Percentiles rank a stretch among this genome's conserved stretches.
Evolutionary conservation across 2,888 invertebrate genomes (phyloP).

Genomic region (Oxyscelio sp.): DNA sequence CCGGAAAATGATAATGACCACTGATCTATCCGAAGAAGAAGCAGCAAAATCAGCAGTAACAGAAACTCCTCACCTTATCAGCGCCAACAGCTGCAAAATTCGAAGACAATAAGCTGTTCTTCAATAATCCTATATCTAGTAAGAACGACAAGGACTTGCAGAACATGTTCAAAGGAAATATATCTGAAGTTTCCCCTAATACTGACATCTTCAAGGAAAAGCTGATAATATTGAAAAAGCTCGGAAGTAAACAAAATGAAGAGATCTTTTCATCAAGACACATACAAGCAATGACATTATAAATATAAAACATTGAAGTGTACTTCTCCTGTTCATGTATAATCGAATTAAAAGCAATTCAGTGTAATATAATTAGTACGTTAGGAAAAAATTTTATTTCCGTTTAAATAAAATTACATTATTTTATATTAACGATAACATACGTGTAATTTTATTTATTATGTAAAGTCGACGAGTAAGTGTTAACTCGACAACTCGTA

Average conservation of each 20-base stretch:
- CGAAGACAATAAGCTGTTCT: conserved; percentile 85
- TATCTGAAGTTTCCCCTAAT: conserved; percentile 87
- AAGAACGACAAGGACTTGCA: conserved; percentile 87
- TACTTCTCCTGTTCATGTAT: background rate
- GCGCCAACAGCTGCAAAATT: conserved; percentile 84
- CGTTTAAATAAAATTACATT: conserved; percentile 24
- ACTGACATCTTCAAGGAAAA: conserved; percentile 88
- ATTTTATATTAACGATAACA: conserved; percentile 16
- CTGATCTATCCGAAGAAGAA: conserved; percentile 85
- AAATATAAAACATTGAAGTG: background rate
- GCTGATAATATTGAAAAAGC: conserved; percentile 87
- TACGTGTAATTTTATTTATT: conserved; percentile 36
- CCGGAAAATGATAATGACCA: conserved; percentile 86
- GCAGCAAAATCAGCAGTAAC: conserved; percentile 82
- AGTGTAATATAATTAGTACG: conserved; percentile 57
- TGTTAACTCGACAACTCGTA: background rate
- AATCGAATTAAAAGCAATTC: conserved; percentile 33
- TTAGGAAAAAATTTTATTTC: conserved; percentile 22
- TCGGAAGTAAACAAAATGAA: conserved; percentile 81
- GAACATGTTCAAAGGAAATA: conserved; percentile 87
- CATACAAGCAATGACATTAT: background rate
- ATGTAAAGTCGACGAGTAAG: conserved; percentile 39
- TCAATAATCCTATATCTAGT: conserved; percentile 84
- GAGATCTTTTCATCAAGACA: background rate
- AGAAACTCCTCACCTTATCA: conserved; percentile 76